phyloP scores from a whole-genome alignment of 2,888 invertebrate species.

The Heteropelma amictum region DNA sequence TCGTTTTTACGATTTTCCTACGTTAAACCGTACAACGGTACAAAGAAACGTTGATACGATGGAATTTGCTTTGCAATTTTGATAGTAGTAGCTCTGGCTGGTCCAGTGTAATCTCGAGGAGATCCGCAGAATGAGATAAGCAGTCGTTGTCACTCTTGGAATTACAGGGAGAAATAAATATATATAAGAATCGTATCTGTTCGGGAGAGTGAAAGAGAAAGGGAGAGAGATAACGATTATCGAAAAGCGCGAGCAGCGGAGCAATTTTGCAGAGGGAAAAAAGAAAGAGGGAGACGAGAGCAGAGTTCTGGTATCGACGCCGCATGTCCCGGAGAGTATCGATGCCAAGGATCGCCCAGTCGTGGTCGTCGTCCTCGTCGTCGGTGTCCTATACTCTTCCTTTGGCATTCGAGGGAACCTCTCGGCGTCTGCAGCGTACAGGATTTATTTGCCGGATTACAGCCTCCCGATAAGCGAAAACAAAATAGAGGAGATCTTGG shows the following conservation, averaged over 20 bases:
- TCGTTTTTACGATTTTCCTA: too few relatives aligned
- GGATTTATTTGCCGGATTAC: slow-evolving; percentile 71
- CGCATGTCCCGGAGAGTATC: slow-evolving; percentile 58
- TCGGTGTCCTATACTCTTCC: slow-evolving; percentile 22
- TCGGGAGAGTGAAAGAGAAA: slow-evolving; percentile 16
- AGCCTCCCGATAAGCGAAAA: slow-evolving; percentile 69
- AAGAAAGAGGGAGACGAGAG: slow-evolving; percentile 36
- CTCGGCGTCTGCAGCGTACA: slow-evolving; percentile 65
- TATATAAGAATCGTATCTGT: not conserved
- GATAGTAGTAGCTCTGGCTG: too few relatives aligned
- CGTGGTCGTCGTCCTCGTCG: slow-evolving; percentile 45
- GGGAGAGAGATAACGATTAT: slow-evolving; percentile 38
- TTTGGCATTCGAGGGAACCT: slow-evolving; percentile 23
- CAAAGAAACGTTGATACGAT: too few relatives aligned
- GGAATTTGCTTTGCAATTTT: too few relatives aligned
- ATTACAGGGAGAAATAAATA: slow-evolving; percentile 26
- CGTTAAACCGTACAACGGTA: too few relatives aligned
- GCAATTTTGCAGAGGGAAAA: slow-evolving; percentile 30
- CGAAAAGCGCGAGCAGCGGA: slow-evolving; percentile 19
- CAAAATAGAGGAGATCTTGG: slow-evolving; percentile 63
- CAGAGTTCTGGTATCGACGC: slow-evolving; percentile 66
- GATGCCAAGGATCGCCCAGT: slow-evolving; percentile 58
- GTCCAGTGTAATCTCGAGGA: slow-evolving; percentile 19
- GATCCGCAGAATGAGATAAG: slow-evolving; percentile 18
- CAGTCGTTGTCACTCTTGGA: slow-evolving; percentile 36